phyloP scores from a whole-genome alignment of 1,140 invertebrate genomes.

The Metopolophium dirhodum region DNA sequence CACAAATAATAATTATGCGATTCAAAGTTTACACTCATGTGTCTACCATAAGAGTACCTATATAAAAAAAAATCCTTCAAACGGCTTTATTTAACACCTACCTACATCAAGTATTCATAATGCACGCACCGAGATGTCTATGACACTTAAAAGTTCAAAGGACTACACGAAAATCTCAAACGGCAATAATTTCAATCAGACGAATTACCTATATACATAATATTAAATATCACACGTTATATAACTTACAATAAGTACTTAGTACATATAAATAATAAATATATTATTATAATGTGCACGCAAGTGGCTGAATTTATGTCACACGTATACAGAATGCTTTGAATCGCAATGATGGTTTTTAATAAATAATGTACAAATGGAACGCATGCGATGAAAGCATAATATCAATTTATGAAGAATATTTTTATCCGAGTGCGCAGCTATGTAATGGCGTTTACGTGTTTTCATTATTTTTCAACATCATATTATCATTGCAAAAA shows the following conservation, averaged over 20 bases:
- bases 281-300: background rate
- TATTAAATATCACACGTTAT: background rate
- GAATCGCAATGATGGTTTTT: background rate
- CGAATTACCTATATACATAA: background rate
- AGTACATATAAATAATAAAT: background rate
- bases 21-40: background rate
- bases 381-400: background rate
- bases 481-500: background rate
- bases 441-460: background rate
- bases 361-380: background rate
- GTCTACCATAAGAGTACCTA: background rate
- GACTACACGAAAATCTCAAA: background rate
- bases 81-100: background rate
- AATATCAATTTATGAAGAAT: background rate
- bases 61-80: slow-evolving; percentile 7
- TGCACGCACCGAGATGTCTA: background rate
- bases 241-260: background rate
- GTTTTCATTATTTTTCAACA: background rate
- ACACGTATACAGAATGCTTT: background rate
- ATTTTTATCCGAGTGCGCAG: background rate
- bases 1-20: background rate
- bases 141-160: background rate
- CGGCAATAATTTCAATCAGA: background rate
- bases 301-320: background rate
- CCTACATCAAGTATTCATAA: background rate